Conservation (phyloP, 2,888 invertebrate species). For the Coleophora flavipennella region DNA sequence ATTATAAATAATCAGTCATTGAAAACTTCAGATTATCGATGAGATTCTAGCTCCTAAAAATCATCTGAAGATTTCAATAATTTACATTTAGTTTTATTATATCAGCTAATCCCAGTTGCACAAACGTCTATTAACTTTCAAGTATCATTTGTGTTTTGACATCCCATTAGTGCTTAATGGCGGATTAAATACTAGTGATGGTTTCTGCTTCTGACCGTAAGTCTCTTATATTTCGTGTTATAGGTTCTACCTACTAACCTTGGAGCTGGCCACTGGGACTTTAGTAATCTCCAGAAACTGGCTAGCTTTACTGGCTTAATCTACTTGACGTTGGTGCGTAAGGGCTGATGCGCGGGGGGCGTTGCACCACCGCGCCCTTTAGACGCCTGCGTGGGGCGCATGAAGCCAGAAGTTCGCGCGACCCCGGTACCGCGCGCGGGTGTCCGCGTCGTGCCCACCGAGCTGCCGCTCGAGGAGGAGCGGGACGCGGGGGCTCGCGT, state of each 20-base stretch:
- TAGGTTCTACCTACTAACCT: too few species aligned
- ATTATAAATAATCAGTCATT: slow-evolving; percentile 48
- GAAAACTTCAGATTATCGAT: slow-evolving; percentile 60
- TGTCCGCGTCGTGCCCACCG: slow-evolving; percentile 62
- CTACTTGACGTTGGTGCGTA: slow-evolving; percentile 50
- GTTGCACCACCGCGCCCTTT: slow-evolving; percentile 73
- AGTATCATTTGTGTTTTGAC: too few species aligned
- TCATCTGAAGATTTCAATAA: slow-evolving; percentile 68
- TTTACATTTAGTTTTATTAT: slow-evolving; percentile 28
- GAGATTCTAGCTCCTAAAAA: slow-evolving; percentile 57
- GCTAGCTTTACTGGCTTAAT: slow-evolving; percentile 13
- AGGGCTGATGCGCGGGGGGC: slow-evolving; percentile 3
- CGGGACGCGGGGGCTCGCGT: slow-evolving; percentile 60
- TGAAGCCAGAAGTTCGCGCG: slow-evolving; percentile 76
- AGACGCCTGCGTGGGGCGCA: slow-evolving; percentile 91
- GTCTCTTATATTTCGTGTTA: background rate
- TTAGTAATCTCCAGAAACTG: slow-evolving; percentile 1
- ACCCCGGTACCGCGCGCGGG: slow-evolving; percentile 42
- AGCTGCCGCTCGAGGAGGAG: slow-evolving; percentile 62
- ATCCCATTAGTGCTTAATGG: too few species aligned
- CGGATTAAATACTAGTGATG: background rate
- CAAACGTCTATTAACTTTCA: too few species aligned
- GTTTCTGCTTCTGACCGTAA: background rate
- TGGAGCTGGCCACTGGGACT: background rate
- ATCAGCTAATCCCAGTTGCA: too few species aligned